These are phyloP conservation scores for Lepisosteus osseus DNA, from an alignment of 2,113 vertebrate species.

Conservation along the genomic window DNA sequence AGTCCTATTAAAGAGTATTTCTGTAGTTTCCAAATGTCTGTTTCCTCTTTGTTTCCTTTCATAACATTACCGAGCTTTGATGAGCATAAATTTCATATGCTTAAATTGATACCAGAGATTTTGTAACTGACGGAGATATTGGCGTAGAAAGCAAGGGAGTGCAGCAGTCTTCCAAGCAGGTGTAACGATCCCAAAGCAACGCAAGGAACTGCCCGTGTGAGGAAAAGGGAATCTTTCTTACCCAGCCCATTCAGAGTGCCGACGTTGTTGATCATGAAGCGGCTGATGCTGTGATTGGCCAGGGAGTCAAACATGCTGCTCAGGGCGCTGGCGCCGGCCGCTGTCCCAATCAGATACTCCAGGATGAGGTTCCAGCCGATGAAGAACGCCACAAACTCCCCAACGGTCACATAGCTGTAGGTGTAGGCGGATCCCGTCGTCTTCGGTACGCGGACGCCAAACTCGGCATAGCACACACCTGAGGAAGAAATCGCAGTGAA, in stretches of 20 bases:
- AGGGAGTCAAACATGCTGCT: constrained; percentile 97
- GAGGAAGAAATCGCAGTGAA: neutral
- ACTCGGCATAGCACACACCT: constrained; percentile 97
- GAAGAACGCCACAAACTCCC: constrained; percentile 94
- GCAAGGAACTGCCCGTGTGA: no score
- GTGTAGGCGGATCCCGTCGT: constrained; percentile 96
- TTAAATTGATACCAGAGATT: no score
- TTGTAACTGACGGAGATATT: no score
- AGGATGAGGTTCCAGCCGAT: constrained; percentile 97
- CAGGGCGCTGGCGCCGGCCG: constrained; percentile 87
- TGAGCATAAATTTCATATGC: no score
- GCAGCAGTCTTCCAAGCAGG: no score
- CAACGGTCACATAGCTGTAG: constrained; percentile 96
- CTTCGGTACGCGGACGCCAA: constrained; percentile 92
- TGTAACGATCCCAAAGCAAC: no score
- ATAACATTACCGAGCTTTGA: no score
- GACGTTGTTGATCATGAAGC: constrained; percentile 84
- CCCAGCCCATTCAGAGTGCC: constrained; percentile 87
- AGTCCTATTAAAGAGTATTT: no score
- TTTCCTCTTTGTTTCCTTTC: no score
- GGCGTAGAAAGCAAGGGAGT: no score
- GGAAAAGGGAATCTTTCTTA: constrained; percentile 47
- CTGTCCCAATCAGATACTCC: constrained; percentile 96
- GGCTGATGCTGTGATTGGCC: constrained; percentile 94
- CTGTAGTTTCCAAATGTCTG: no score